These are phyloP conservation scores for Prunella himalayana DNA, from an alignment of 2,113 vertebrate genomes.

Conservation along the genomic window DNA sequence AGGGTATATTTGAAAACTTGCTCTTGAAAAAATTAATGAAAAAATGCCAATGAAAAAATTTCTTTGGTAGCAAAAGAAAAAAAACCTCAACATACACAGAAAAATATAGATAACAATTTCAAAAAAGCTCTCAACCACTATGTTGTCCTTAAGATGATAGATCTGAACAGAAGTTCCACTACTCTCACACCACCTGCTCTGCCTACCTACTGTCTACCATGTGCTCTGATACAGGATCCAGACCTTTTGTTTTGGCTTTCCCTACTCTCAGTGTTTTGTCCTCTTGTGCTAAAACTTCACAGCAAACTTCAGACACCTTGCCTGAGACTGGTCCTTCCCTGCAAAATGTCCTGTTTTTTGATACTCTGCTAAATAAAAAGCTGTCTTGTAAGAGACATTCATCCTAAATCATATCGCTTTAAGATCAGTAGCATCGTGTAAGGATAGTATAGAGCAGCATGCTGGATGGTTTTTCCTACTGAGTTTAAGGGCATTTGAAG, in stretches of 20 bases:
- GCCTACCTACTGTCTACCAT: neutral
- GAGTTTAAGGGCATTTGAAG: neutral
- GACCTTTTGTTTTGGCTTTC: neutral
- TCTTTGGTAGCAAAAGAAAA: neutral
- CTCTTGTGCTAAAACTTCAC: neutral
- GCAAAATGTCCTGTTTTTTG: neutral
- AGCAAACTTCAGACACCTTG: neutral
- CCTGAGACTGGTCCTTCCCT: neutral
- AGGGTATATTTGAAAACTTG: neutral
- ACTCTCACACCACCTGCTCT: neutral
- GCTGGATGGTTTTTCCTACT: neutral
- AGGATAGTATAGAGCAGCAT: neutral
- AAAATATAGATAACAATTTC: neutral
- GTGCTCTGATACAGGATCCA: neutral
- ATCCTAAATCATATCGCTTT: neutral
- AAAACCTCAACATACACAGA: neutral
- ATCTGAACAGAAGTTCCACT: neutral
- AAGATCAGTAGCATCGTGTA: neutral
- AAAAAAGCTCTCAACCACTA: neutral
- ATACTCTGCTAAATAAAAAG: neutral
- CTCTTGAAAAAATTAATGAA: neutral
- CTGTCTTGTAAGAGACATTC: neutral
- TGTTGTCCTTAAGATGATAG: neutral
- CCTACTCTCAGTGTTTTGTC: neutral
- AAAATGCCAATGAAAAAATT: neutral